Conservation (phyloP, 2,888 invertebrate genomes). For the Ferdinandea cuprea region DNA sequence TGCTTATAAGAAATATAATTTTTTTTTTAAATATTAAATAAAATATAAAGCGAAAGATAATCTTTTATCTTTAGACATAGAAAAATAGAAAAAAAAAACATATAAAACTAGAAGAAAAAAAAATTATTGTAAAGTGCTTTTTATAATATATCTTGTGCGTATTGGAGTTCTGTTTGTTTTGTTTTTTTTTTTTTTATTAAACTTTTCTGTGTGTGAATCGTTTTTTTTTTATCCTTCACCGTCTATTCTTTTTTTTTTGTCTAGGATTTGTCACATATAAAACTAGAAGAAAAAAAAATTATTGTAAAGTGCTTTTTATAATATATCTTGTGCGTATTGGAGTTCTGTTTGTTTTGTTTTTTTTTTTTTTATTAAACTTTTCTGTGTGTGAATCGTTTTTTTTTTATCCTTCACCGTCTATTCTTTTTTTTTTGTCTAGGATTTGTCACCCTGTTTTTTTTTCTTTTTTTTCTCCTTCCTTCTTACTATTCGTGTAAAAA, state of each 20-base stretch:
- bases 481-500: neutral
- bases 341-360: conserved; percentile 44
- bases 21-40: conserved; percentile 34
- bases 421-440: conserved; percentile 1
- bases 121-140: conserved; percentile 74
- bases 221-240: conserved; percentile 46
- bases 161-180: conserved; percentile 56
- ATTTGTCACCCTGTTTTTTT: conserved; percentile 23
- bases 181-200: conserved; percentile 22
- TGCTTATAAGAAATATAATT: conserved; percentile 48
- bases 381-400: conserved; percentile 58
- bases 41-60: conserved; percentile 51
- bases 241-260: neutral
- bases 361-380: conserved; percentile 33
- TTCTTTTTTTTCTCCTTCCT: conserved; percentile 19
- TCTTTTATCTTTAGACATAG: conserved; percentile 62
- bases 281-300: conserved; percentile 65
- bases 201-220: conserved; percentile 59
- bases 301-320: conserved; percentile 73
- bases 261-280: conserved; percentile 33
- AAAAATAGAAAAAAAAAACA: conserved; percentile 43
- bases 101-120: conserved; percentile 59
- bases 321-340: conserved; percentile 62
- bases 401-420: conserved; percentile 37
- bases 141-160: conserved; percentile 64